These are phyloP conservation scores for Simalia tracyae DNA, from an alignment of 2,797 vertebrate genomes.

Conservation along the genomic window DNA sequence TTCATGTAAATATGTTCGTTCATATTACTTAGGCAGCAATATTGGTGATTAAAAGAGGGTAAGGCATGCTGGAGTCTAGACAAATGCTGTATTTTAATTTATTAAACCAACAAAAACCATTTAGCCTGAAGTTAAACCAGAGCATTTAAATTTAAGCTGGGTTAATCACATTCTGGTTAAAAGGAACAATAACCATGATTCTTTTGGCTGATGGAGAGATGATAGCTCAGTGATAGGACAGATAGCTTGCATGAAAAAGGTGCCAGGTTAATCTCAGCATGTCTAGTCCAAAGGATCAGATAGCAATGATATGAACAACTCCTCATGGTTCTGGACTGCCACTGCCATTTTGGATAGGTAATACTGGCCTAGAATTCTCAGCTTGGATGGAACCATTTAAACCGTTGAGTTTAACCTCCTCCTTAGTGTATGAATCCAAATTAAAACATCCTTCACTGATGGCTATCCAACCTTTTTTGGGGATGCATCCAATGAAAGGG, in stretches of 20 bases:
- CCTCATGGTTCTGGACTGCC: not conserved
- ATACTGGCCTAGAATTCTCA: not conserved
- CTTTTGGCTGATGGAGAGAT: not conserved
- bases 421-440: not conserved
- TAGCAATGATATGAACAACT: not conserved
- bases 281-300: not conserved
- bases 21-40: not conserved
- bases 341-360: not conserved
- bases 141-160: not conserved
- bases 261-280: not conserved
- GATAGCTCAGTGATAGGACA: not conserved
- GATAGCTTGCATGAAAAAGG: not conserved
- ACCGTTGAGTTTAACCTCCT: not conserved
- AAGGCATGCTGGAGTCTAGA: not conserved
- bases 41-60: not conserved
- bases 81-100: not conserved
- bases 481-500: not conserved
- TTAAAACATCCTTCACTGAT: not conserved
- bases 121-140: not conserved
- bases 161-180: not conserved
- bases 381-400: not conserved
- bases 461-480: not conserved
- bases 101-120: not conserved
- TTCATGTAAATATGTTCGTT: not conserved
- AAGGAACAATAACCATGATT: not conserved